Conservation (phyloP, 2,888 invertebrate genomes). For the Eugnorisma glareosa region DNA sequence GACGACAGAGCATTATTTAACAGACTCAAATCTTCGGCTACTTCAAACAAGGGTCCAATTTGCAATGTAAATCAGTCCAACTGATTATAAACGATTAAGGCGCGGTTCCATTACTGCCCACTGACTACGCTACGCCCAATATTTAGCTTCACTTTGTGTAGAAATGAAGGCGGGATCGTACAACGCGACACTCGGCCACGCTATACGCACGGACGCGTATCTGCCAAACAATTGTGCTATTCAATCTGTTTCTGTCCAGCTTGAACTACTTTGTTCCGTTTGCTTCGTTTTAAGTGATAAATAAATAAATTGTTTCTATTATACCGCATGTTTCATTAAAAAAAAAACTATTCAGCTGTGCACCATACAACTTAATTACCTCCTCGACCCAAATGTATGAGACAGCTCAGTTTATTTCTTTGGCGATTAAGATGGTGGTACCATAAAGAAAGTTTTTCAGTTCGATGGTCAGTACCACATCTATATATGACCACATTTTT, state of each 20-base stretch:
- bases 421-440: not conserved
- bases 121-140: not conserved
- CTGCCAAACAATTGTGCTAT: not conserved
- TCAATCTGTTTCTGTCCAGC: not conserved
- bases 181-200: not conserved
- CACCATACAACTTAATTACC: not conserved
- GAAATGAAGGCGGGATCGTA: not conserved
- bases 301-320: not conserved
- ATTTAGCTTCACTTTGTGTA: not conserved
- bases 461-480: not conserved
- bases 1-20: constrained; percentile 39
- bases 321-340: not conserved
- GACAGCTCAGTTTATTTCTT: not conserved
- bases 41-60: constrained; percentile 67
- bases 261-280: not conserved
- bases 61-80: constrained; percentile 69
- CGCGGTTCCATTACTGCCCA: not conserved
- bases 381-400: not conserved
- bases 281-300: not conserved
- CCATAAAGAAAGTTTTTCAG: not conserved
- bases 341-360: not conserved
- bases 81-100: constrained; percentile 47
- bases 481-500: not conserved
- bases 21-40: constrained; percentile 43
- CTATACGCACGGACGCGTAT: not conserved